phyloP scores from a whole-genome alignment of 2,797 vertebrate species.

The Betta splendens region DNA sequence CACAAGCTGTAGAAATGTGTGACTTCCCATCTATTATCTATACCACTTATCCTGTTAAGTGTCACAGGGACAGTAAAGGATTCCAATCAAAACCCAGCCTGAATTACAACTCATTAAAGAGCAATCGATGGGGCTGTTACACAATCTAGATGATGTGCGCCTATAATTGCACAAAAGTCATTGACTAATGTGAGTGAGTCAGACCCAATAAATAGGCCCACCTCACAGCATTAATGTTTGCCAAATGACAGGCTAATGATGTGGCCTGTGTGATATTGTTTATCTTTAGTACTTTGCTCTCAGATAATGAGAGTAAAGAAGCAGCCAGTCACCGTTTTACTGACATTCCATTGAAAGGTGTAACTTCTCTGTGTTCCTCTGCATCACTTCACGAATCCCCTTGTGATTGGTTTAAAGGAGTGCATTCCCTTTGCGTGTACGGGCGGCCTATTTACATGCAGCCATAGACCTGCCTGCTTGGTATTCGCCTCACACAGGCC shows the following conservation, averaged over 20 bases:
- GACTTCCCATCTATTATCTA: too few species aligned
- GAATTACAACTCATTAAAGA: neutral
- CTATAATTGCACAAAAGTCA: conserved; percentile 13
- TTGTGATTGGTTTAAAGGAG: conserved; percentile 3
- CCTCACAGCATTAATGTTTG: neutral
- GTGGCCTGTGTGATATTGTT: conserved; percentile 25
- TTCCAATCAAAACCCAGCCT: neutral
- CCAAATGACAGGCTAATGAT: neutral
- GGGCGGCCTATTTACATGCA: conserved; percentile 48
- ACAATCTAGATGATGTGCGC: neutral
- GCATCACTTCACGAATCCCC: conserved; percentile 16
- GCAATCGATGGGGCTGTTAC: conserved; percentile 12
- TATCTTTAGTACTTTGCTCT: conserved; percentile 71
- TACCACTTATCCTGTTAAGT: too few species aligned
- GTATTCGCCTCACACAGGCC: conserved; percentile 72
- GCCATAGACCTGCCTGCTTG: conserved; percentile 63
- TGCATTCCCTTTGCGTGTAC: conserved; percentile 18
- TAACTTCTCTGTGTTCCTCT: conserved; percentile 15
- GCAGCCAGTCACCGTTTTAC: conserved; percentile 41
- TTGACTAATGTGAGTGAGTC: conserved; percentile 18
- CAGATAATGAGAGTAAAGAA: conserved; percentile 51
- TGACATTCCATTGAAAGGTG: conserved; percentile 62
- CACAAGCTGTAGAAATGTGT: too few species aligned
- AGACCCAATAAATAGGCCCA: neutral
- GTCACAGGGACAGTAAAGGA: too few species aligned